A percentile compares a stretch with the other conserved stretches of the same genome.
Conservation (phyloP, 1,140 invertebrate species). For the Zaprionus nigranus region DNA sequence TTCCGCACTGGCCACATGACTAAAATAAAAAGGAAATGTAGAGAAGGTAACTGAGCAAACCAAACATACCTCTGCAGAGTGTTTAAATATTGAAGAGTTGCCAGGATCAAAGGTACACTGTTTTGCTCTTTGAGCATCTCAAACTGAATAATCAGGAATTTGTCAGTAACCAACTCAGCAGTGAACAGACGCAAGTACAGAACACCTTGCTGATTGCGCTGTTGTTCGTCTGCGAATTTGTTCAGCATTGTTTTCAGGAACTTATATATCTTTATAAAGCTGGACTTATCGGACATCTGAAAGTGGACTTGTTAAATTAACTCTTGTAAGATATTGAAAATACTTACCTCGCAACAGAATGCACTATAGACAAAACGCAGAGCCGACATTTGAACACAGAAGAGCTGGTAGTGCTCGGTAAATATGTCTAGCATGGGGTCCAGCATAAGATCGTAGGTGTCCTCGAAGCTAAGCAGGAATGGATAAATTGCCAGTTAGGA, state of each 20-base stretch:
- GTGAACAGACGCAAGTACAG: constrained; percentile 47
- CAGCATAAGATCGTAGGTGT: constrained; percentile 38
- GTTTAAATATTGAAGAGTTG: constrained; percentile 49
- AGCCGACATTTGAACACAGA: constrained; percentile 43
- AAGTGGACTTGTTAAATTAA: background rate
- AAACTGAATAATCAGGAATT: constrained; percentile 53
- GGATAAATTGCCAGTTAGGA: background rate
- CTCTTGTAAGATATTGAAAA: background rate
- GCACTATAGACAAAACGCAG: constrained; percentile 45
- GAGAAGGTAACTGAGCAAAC: background rate
- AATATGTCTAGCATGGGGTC: constrained; percentile 59
- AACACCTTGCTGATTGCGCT: constrained; percentile 12
- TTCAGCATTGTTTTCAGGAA: constrained; percentile 46
- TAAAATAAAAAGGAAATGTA: background rate
- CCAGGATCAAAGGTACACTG: constrained; percentile 26
- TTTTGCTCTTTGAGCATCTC: constrained; percentile 25
- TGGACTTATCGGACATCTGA: constrained; percentile 30
- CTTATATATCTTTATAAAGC: constrained; percentile 37
- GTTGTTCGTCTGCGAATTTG: constrained; percentile 22
- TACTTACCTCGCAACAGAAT: constrained; percentile 35
- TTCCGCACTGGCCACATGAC: constrained; percentile 51
- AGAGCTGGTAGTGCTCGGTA: constrained; percentile 29
- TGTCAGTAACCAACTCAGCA: constrained; percentile 47
- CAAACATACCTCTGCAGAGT: constrained; percentile 46
- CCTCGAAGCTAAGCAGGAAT: constrained; percentile 33